Conservation (phyloP, 1,140 invertebrate species). For the Neuroterus valhalla region DNA sequence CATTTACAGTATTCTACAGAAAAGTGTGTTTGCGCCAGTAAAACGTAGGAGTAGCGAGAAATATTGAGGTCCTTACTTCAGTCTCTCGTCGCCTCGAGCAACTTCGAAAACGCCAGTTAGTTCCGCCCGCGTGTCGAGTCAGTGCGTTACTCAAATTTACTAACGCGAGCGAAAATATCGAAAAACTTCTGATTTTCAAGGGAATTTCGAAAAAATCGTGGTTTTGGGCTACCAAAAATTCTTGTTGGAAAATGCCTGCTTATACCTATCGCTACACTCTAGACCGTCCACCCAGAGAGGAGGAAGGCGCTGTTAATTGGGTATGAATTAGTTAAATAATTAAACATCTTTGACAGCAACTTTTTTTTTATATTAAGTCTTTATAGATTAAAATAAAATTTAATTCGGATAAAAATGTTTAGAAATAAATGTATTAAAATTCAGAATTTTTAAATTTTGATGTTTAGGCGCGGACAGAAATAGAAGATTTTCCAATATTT, state of each 20-base stretch:
- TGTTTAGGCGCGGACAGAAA: not conserved
- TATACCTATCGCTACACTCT: conserved; percentile 65
- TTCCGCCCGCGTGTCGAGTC: conserved; percentile 71
- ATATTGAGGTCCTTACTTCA: conserved; percentile 55
- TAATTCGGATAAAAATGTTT: no score
- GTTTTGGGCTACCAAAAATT: not conserved
- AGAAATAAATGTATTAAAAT: no score
- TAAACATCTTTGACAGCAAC: not conserved
- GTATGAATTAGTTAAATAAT: conserved; percentile 54
- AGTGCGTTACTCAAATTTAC: conserved; percentile 60
- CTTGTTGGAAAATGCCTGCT: conserved; percentile 62
- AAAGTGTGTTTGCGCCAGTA: conserved; percentile 34
- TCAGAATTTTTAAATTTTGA: no score
- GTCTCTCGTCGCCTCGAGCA: conserved; percentile 50
- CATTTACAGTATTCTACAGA: not conserved
- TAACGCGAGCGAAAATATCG: conserved; percentile 36
- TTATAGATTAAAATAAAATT: not conserved
- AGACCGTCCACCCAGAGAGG: conserved; percentile 65
- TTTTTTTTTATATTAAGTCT: no score
- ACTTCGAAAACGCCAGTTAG: conserved; percentile 69
- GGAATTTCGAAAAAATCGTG: conserved; percentile 2
- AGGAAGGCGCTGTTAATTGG: conserved; percentile 71
- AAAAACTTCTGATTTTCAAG: not conserved
- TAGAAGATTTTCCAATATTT: not conserved
- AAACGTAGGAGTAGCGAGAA: conserved; percentile 63